These are phyloP conservation scores for Aromia moschata DNA, from an alignment of 2,888 invertebrate genomes.

Conservation along the genomic window DNA sequence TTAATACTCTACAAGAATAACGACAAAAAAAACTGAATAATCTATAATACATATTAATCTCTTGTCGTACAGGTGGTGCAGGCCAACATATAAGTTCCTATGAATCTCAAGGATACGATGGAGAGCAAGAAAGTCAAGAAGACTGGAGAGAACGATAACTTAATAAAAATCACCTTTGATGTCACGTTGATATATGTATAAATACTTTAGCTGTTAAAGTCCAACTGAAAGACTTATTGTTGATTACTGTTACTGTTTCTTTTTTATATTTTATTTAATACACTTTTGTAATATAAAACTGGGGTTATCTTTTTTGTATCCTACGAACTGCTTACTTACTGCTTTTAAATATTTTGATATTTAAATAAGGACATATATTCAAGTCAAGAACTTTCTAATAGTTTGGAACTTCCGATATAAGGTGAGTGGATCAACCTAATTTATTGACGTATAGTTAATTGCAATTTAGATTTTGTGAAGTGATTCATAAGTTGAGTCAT, in stretches of 20 bases:
- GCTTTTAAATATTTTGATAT: no score
- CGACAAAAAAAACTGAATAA: no score
- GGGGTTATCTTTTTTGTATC: no score
- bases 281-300: neutral
- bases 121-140: constrained; percentile 29
- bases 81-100: constrained; percentile 10
- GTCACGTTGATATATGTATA: neutral
- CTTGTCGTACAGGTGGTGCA: constrained; percentile 7
- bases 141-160: constrained; percentile 14
- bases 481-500: no score
- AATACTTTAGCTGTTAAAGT: neutral
- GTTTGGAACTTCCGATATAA: no score
- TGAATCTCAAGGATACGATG: constrained; percentile 33
- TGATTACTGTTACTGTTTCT: neutral
- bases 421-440: no score
- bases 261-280: neutral
- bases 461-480: no score
- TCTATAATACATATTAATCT: no score
- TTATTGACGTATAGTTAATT: no score
- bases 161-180: neutral
- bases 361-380: no score
- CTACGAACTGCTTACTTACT: no score
- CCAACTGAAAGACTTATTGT: neutral
- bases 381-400: no score
- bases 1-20: neutral